These are phyloP conservation scores for Drosophila quadrilineata DNA, from an alignment of 1,140 invertebrate species.

Conservation along the genomic window DNA sequence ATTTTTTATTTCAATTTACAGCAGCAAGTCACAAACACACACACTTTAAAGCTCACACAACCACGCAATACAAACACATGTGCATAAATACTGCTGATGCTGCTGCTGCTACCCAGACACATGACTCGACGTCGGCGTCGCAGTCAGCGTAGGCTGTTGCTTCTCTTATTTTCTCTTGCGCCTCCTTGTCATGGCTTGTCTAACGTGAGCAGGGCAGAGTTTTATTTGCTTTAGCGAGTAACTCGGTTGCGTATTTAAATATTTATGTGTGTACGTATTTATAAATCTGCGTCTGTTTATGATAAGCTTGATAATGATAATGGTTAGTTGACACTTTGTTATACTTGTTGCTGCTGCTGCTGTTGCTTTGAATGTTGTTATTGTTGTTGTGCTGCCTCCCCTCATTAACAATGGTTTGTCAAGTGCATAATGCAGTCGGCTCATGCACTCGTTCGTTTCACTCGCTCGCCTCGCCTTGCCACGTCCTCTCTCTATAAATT, in stretches of 20 bases:
- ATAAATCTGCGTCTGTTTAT: slow-evolving; percentile 69
- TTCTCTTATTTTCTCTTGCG: not conserved
- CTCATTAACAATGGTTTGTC: slow-evolving; percentile 29
- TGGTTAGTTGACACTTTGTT: slow-evolving; percentile 56
- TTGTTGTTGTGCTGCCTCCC: slow-evolving; percentile 5
- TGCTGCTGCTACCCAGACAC: slow-evolving; percentile 36
- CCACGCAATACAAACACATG: slow-evolving; percentile 19
- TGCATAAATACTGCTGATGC: not conserved
- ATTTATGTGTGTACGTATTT: slow-evolving; percentile 58
- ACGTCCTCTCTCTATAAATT: not conserved
- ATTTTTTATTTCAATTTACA: slow-evolving; percentile 77
- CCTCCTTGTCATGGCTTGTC: not conserved
- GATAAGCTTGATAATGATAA: slow-evolving; percentile 74
- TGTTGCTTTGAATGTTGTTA: not conserved
- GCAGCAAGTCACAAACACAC: slow-evolving; percentile 38
- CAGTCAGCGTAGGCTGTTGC: slow-evolving; percentile 7
- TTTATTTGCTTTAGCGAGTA: slow-evolving; percentile 64
- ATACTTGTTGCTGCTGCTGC: slow-evolving; percentile 12
- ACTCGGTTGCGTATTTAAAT: slow-evolving; percentile 76
- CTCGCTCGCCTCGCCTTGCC: not conserved
- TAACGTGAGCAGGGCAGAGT: slow-evolving; percentile 1
- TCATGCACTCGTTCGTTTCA: not conserved
- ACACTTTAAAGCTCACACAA: not conserved
- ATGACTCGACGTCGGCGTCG: slow-evolving; percentile 33
- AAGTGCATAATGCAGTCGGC: slow-evolving; percentile 23